These are phyloP conservation scores for Cantharis rufa DNA, from an alignment of 2,888 invertebrate species.

Conservation along the genomic window DNA sequence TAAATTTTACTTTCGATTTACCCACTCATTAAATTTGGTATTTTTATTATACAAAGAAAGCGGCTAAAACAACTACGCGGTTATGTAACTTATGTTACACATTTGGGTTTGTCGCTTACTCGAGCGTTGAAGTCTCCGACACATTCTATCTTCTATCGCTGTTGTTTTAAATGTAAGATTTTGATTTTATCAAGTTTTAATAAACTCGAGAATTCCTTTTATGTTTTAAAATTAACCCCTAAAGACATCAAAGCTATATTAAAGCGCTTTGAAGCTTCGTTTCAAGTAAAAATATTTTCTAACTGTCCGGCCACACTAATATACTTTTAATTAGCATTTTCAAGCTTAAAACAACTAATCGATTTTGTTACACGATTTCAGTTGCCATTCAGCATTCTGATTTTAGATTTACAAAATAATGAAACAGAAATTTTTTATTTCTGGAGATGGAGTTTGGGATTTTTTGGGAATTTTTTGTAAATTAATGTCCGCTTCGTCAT, in stretches of 20 bases:
- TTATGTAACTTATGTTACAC: neutral
- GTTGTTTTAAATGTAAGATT: neutral
- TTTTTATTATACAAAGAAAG: neutral
- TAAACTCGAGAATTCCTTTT: neutral
- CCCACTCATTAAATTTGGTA: neutral
- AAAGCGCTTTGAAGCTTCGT: neutral
- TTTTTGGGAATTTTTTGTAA: no score
- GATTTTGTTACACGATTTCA: no score
- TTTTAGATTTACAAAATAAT: no score
- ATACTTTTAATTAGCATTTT: neutral
- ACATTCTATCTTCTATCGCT: neutral
- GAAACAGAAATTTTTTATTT: no score
- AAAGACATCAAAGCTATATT: neutral
- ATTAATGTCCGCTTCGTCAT: no score
- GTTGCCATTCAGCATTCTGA: no score
- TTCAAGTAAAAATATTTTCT: neutral
- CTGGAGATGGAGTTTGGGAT: no score
- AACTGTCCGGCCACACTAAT: neutral
- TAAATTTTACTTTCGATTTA: neutral
- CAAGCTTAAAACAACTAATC: no score
- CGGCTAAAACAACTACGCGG: neutral
- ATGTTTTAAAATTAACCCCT: neutral
- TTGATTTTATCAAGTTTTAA: neutral
- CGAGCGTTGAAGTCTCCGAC: neutral
- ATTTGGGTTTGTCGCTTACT: neutral